A percentile compares a stretch with the other conserved stretches of the same genome.
Evolutionary conservation across 2,113 vertebrate species (phyloP).

Genomic region (Prolemur simus): DNA sequence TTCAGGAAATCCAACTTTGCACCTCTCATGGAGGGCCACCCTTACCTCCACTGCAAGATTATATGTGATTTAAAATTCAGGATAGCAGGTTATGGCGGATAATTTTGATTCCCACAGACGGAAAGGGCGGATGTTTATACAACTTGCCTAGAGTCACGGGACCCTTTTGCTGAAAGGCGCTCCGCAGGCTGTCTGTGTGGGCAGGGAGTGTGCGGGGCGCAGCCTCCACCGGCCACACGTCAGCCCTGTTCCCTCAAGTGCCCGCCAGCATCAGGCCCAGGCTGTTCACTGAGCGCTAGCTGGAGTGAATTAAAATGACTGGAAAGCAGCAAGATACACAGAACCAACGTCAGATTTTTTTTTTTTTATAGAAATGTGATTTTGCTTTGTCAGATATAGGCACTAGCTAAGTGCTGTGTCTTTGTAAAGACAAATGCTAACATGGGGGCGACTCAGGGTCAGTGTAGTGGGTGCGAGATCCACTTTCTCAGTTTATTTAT

Average conservation of each 20-base stretch:
- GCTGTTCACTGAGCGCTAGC: too few relatives aligned
- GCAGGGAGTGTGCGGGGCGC: too few relatives aligned
- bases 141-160: background rate
- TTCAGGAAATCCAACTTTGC: background rate
- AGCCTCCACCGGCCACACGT: fast-evolving
- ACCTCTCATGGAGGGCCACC: background rate
- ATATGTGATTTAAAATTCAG: background rate
- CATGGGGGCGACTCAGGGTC: background rate
- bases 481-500: background rate
- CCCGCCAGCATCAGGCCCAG: background rate
- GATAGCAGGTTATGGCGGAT: background rate
- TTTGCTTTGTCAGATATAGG: background rate
- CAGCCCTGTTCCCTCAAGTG: background rate
- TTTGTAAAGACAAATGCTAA: background rate
- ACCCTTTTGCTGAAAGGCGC: background rate
- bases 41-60: background rate
- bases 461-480: background rate
- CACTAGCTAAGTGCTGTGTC: background rate
- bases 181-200: background rate
- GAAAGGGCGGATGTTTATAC: background rate
- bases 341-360: background rate
- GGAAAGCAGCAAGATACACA: background rate
- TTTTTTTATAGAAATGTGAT: background rate
- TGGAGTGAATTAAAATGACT: background rate
- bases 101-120: background rate